These are phyloP conservation scores for Chlorops oryzae DNA, from an alignment of 1,140 invertebrate species.

Conservation along the genomic window DNA sequence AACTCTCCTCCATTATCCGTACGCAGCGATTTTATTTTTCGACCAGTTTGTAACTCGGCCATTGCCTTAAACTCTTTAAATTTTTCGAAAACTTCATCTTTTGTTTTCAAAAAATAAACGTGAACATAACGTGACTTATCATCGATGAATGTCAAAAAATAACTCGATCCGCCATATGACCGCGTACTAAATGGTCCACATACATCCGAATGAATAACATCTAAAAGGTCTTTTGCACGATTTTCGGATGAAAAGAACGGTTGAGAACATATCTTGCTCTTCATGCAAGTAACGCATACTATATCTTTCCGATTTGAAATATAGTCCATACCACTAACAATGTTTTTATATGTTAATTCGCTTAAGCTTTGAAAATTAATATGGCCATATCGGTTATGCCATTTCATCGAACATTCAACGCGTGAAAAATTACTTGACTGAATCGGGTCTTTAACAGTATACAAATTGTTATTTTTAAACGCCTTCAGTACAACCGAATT, in stretches of 20 bases:
- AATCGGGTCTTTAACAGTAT: neutral
- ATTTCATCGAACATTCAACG: neutral
- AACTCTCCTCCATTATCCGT: constrained; percentile 3
- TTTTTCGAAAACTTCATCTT: constrained; percentile 18
- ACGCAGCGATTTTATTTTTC: constrained; percentile 6
- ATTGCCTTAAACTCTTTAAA: constrained; percentile 11
- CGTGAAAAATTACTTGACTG: neutral
- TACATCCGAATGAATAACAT: neutral
- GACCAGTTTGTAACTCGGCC: too few relatives aligned
- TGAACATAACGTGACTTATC: constrained; percentile 35
- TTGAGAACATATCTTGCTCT: too few relatives aligned
- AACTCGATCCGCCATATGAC: constrained; percentile 1
- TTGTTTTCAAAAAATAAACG: constrained; percentile 37
- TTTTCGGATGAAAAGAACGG: too few relatives aligned
- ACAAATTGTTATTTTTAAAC: neutral
- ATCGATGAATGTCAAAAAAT: constrained; percentile 38
- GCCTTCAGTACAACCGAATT: neutral
- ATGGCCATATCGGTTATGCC: constrained; percentile 1
- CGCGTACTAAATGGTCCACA: constrained; percentile 1
- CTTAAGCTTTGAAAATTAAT: neutral
- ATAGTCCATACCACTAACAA: neutral
- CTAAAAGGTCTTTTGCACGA: too few relatives aligned
- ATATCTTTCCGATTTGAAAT: too few relatives aligned
- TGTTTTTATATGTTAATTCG: neutral
- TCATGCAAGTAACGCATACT: too few relatives aligned